phyloP scores from a whole-genome alignment of 2,113 vertebrate genomes.

The Rhagologus leucostigma region DNA sequence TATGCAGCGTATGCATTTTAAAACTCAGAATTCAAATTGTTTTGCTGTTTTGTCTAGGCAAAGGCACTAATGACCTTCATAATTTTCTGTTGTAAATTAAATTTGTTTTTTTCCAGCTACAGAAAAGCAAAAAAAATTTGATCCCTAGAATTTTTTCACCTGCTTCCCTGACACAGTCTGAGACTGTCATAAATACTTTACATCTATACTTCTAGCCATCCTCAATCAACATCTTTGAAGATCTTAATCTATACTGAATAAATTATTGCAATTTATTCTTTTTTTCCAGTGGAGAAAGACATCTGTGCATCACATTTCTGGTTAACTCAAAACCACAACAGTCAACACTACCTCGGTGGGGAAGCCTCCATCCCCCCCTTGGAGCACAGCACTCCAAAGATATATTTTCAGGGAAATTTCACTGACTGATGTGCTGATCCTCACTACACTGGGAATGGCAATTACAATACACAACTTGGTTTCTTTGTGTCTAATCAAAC shows the following conservation, averaged over 20 bases:
- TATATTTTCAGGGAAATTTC: constrained; percentile 1
- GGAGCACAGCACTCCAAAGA: constrained; percentile 1
- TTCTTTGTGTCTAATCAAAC: background rate
- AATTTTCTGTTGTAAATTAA: background rate
- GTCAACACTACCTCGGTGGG: background rate
- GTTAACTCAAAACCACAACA: constrained; percentile 40
- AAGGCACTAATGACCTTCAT: background rate
- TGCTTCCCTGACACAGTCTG: background rate
- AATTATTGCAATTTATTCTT: background rate
- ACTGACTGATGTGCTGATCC: background rate
- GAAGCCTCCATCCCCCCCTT: background rate
- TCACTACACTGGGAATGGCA: background rate
- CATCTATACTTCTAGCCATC: background rate
- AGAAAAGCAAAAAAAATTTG: background rate
- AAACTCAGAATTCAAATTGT: background rate
- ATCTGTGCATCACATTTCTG: constrained; percentile 1
- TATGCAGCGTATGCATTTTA: background rate
- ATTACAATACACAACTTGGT: background rate
- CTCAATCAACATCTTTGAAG: constrained; percentile 28
- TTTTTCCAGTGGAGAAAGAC: background rate
- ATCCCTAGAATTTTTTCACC: background rate
- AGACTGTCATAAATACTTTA: background rate
- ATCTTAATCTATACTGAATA: constrained; percentile 31
- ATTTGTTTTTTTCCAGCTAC: background rate
- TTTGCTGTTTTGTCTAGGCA: background rate